phyloP scores from a whole-genome alignment of 1,140 invertebrate species.

The Drosophila funebris region DNA sequence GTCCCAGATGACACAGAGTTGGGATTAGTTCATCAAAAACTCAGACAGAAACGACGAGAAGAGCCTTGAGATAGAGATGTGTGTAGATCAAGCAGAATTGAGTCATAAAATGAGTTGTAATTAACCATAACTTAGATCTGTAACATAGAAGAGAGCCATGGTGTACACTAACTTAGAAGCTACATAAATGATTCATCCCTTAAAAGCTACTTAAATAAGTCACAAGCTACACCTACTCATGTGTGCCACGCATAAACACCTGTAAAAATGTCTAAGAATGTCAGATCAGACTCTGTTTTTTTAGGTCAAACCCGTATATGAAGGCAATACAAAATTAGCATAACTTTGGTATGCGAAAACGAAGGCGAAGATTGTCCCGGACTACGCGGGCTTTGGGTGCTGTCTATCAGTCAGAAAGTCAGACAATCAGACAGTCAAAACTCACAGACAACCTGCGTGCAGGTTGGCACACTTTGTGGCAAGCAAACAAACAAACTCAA shows the following conservation, averaged over 20 bases:
- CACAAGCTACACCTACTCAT: too few relatives aligned
- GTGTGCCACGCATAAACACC: slow-evolving; percentile 20
- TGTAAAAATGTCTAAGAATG: slow-evolving; percentile 16
- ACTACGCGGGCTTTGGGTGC: slow-evolving; percentile 7
- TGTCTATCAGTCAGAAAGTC: not conserved
- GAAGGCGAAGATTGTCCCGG: not conserved
- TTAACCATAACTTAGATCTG: not conserved
- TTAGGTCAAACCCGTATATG: slow-evolving; percentile 35
- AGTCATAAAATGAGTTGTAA: not conserved
- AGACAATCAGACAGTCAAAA: not conserved
- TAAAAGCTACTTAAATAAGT: not conserved
- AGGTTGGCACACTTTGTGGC: slow-evolving; percentile 23
- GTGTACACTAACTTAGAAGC: not conserved
- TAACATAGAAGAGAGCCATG: too few relatives aligned
- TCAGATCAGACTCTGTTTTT: slow-evolving; percentile 26
- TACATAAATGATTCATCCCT: not conserved
- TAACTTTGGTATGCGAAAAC: slow-evolving; percentile 19
- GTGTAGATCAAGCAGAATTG: not conserved
- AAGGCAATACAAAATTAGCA: slow-evolving; percentile 36
- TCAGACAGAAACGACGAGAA: too few relatives aligned
- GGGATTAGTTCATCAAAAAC: not conserved
- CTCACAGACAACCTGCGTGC: slow-evolving; percentile 10
- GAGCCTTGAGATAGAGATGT: not conserved
- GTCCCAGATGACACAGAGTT: slow-evolving; percentile 13
- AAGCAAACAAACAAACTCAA: not conserved